Percentiles rank a stretch among this genome's conserved stretches.
phyloP scores from a whole-genome alignment of 2,113 vertebrate species.

The Bubo scandiacus region DNA sequence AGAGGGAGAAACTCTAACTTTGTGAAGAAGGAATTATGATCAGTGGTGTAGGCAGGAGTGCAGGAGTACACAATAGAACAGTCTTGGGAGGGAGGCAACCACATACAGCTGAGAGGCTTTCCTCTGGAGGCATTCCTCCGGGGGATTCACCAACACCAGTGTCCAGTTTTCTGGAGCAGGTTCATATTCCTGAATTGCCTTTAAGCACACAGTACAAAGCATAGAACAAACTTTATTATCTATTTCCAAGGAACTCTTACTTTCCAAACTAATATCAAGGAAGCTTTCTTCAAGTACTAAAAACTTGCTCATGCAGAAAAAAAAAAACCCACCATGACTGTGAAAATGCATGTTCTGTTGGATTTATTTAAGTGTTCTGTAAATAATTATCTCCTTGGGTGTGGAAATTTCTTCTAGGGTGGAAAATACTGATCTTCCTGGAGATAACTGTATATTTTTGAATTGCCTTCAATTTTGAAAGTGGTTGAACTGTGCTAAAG shows the following conservation, averaged over 20 bases:
- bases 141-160: background rate
- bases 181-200: background rate
- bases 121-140: background rate
- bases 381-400: background rate
- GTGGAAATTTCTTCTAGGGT: background rate
- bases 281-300: background rate
- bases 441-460: background rate
- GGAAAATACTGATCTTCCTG: background rate
- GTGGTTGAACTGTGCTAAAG: background rate
- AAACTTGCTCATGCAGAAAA: background rate
- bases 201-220: background rate
- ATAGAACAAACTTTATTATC: background rate
- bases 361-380: background rate
- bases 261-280: background rate
- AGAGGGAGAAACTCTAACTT: background rate
- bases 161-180: background rate
- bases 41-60: background rate
- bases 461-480: background rate
- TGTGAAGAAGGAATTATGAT: background rate
- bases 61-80: background rate
- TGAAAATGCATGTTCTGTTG: background rate
- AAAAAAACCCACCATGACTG: too few species aligned
- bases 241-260: background rate
- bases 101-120: background rate
- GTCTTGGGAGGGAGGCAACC: background rate